Evolutionary conservation across 35 echinoderm and acorn worm genomes (phyloP), one percentile per base, ranked within the genome.

Genomic region (Lytechinus pictus): DNA sequence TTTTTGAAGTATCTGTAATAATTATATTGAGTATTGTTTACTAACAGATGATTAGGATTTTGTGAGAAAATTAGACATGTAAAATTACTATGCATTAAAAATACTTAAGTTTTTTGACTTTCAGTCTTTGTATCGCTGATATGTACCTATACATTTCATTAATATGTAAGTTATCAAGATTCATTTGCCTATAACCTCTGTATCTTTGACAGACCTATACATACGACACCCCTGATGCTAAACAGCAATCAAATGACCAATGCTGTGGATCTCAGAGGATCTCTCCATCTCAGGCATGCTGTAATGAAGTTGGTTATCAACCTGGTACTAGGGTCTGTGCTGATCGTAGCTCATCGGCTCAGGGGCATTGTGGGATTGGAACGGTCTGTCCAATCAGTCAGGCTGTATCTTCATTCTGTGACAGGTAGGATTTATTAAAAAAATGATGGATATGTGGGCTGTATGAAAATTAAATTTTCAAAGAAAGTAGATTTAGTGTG

Each of bases 231-330:
- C 79, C 95, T 14, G 89, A 94, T 55, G 98, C 96, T 1, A 99
- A 98, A 86, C 54, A 93, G 57, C 87, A 94, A 86, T 93, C 97
- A 92, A 97, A 96, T 53, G 98, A 99, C 27, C 97, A 98, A 60
- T 99, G 98, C 86, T 99, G 98, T 96, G 97, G 96, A 4, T n/a
- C 97, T 19, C 96, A 99, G 96, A 96, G 95, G 28, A 99, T 99
- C 19, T 55, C 95, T 5, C 72, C 95, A 3, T 97, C 95, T 1
- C 95, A 98, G 92, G 93, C 97, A 21, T 99, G 98, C 89, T 99
- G 98, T 95, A 99, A 99, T 87, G 94, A 71, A 24, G 52, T 97
- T 29, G 98, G 98, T 52, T 99, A 99, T 55, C 97, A 99, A 66
- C 98, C 97, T 10, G 66, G 95, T 19, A 95, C 95, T 4, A 96